These are phyloP conservation scores for Lophotriccus pileatus DNA, from an alignment of 2,797 vertebrate genomes.

Conservation along the genomic window DNA sequence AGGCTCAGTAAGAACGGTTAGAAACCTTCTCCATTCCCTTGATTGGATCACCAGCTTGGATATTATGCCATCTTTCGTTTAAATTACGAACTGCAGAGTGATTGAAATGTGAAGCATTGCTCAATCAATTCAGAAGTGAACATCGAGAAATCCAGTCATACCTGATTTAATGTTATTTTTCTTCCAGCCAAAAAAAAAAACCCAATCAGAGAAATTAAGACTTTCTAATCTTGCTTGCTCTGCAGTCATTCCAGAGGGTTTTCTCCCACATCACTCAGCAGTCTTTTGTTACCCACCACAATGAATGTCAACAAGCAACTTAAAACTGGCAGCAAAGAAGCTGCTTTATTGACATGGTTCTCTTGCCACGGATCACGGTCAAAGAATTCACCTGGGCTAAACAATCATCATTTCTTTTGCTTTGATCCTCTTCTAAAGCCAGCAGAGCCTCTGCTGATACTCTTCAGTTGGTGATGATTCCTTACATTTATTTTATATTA, in stretches of 20 bases:
- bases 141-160: neutral
- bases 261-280: neutral
- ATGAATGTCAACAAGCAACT: neutral
- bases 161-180: neutral
- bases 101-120: neutral
- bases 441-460: neutral
- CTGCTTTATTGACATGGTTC: neutral
- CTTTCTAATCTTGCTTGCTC: neutral
- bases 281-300: neutral
- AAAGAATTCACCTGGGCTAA: neutral
- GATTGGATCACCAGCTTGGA: constrained; percentile 1
- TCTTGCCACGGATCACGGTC: neutral
- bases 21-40: neutral
- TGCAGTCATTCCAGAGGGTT: neutral
- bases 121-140: neutral
- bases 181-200: neutral
- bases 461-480: neutral
- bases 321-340: neutral
- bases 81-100: constrained; percentile 61
- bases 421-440: neutral
- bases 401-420: neutral
- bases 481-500: neutral
- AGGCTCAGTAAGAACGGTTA: neutral
- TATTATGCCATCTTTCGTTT: constrained; percentile 61
- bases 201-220: neutral